Percentiles rank a stretch among this genome's conserved stretches.
Conservation (phyloP, 64 coral and sea anemone species). For the Catalaphyllia jardinei region DNA sequence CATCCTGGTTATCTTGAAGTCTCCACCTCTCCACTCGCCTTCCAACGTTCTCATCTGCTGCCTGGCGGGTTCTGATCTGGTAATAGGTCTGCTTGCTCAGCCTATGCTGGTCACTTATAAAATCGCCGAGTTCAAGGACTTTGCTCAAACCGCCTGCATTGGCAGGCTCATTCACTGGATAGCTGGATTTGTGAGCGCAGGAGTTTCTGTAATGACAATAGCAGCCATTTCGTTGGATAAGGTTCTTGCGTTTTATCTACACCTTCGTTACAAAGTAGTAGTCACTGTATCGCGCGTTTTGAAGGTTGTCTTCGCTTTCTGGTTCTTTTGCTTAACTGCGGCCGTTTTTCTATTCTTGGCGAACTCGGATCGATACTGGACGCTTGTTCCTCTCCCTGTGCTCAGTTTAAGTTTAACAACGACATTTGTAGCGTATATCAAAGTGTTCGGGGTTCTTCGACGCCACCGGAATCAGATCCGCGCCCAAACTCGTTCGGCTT, state of each 20-base stretch:
- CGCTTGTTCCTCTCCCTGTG: slow-evolving; percentile 47
- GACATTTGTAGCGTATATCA: slow-evolving; percentile 39
- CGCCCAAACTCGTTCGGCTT: slow-evolving; percentile 26
- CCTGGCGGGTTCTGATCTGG: slow-evolving; percentile 41
- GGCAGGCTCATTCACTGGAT: slow-evolving; percentile 61
- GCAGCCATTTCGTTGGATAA: slow-evolving; percentile 47
- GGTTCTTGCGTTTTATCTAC: slow-evolving; percentile 18
- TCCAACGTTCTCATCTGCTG: slow-evolving; percentile 45
- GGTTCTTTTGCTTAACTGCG: slow-evolving; percentile 5
- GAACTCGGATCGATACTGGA: slow-evolving; percentile 56
- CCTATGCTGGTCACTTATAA: slow-evolving; percentile 51
- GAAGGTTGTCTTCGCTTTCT: neutral
- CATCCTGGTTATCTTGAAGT: slow-evolving; percentile 18
- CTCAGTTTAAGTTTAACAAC: slow-evolving; percentile 20
- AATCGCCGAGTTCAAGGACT: slow-evolving; percentile 24
- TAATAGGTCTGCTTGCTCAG: slow-evolving; percentile 47
- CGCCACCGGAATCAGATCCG: slow-evolving; percentile 45
- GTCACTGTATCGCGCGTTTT: slow-evolving; percentile 21
- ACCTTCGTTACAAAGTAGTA: slow-evolving; percentile 41
- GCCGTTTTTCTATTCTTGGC: slow-evolving; percentile 21
- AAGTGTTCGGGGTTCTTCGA: slow-evolving; percentile 41
- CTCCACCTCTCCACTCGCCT: slow-evolving; percentile 26
- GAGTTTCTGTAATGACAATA: slow-evolving; percentile 59
- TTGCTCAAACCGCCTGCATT: slow-evolving; percentile 7
- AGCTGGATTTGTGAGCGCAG: slow-evolving; percentile 52